Evolutionary conservation across 2,113 vertebrate species (phyloP), one percentile per base, ranked within the genome.

Genomic region (Xyrauchen texanus): DNA sequence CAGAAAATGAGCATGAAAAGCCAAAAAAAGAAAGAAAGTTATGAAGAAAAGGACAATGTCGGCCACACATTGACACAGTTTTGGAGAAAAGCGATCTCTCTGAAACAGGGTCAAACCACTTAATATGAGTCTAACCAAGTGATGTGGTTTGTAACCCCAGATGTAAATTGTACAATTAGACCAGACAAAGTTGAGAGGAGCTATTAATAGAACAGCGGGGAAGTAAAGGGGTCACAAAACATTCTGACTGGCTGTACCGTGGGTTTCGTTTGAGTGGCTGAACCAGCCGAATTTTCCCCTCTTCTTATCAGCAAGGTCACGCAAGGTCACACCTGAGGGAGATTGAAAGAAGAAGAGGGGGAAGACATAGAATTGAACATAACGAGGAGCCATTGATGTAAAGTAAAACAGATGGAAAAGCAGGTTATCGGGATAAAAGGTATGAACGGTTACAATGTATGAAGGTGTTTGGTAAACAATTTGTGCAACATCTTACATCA

Each of bases 201-300:
- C 69, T 82, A 82, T 78, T 83, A 70, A 82, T 85, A 80, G 78
- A 61, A 46, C 51, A 34, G 58, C 9, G 60, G 21, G 15, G 63
- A 66, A 75, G 69, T 8, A 47, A 53, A 46, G 34, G 57, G 76
- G 44, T 57, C 34, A 62, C 9, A 34, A 47, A 60, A 34, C 21
- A 4, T 16, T 83, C 70, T 69, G 66, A 79, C 70, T 83, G 81
- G 78, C 64, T 4, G 57, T 84, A 86, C 85, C 85, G 12, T 86
- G 85, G 34, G 85, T 88, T 68, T 85, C 89, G 12, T 80, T 87
- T 42, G 87, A 86, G 76, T 88, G 87, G 65, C 88, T 91, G 81
- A 95, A 92, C 94, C 94, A 94, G 58, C 69, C 89, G 4, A 93
- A 88, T 60, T 73, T 91, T 16, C 90, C 90, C 44, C 80, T 91